Base-by-base conservation (phyloP, 2,797 vertebrate species). In the Pogoniulus pusillus region DNA sequence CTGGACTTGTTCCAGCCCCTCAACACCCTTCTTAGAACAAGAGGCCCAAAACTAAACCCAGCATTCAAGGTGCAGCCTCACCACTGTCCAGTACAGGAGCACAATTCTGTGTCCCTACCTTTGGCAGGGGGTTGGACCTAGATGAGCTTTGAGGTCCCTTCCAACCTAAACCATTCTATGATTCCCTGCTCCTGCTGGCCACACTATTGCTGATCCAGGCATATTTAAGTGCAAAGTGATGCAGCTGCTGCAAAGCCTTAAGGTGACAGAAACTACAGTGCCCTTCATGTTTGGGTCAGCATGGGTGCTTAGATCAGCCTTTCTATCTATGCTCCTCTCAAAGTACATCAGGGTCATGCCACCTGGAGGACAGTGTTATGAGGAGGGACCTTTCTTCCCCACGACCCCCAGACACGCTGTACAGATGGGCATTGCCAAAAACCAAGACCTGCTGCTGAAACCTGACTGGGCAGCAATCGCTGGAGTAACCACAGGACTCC, bases 311-410 rank as follows among this genome's bases (percentile, higher is more conserved):
- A 34, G 24, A 68, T 30, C 6, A 41, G 17, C 9, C 34, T 69
- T 79, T 59, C 54, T 74, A 3, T 83, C 16, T 55, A 2, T 76
- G 10, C 63, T 79, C 37, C 43, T 74, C 90, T 68, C 15, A 4
- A 74, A 99, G 98, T 98, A 98, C 69, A 32, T 99, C 37, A 95
- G 97, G 47, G 98, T 98, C 85, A 98, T 99, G 97, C 98, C 98
- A 0, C 87, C 63, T 1, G 98, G 98, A 2, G 98, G 96, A 39
- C 98, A 96, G 84, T 99, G 99, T 86, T 98, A 98, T 7, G 97
- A 98, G 37, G 95, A 97, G 0, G 98, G 98, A 1, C 98, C 98
- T 0, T 99, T 99, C 94, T 98, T 98, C 65, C 96, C 98, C 80
- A 96, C 98, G 1, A 93, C 80, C 3, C 98, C 98, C n/a, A 97